Evolutionary conservation across 2,797 vertebrate species (phyloP).

Genomic region (Nasua narica): DNA sequence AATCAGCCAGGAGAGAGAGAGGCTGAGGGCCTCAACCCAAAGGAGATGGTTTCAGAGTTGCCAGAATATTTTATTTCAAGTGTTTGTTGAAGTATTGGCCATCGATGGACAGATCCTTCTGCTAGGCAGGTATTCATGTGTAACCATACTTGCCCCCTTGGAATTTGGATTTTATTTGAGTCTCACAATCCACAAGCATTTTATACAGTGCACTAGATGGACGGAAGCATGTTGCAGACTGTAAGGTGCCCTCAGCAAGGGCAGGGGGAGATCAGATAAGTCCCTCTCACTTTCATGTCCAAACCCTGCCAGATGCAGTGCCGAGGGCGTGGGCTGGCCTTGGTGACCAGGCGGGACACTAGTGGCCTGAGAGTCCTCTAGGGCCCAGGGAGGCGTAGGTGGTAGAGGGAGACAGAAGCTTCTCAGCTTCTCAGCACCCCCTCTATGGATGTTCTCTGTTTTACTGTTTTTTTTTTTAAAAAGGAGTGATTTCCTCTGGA

Average conservation of each 20-base stretch:
- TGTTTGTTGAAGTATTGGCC: background rate
- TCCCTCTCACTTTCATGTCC: background rate
- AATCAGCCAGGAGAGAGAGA: background rate
- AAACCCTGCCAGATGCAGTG: background rate
- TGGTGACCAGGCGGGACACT: background rate
- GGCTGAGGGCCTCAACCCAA: background rate
- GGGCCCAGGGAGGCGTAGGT: background rate
- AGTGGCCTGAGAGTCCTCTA: background rate
- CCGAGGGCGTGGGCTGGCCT: background rate
- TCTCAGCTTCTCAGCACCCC: background rate
- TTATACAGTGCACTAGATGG: background rate
- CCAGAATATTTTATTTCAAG: background rate
- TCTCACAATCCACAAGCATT: background rate
- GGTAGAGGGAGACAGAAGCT: background rate
- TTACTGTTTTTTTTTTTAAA: background rate
- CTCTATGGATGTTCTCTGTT: background rate
- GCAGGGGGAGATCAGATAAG: slow-evolving; percentile 9
- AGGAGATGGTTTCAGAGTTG: background rate
- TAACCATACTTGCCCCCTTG: background rate
- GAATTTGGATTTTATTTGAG: slow-evolving; percentile 21
- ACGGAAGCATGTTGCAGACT: background rate
- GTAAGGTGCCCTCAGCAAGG: background rate
- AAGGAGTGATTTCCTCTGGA: background rate
- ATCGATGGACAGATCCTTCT: background rate
- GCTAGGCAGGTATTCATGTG: background rate